A percentile compares a stretch with the other conserved stretches of the same genome.
Evolutionary conservation across 2,797 vertebrate genomes (phyloP).

Genomic region (Tokudaia muenninki): DNA sequence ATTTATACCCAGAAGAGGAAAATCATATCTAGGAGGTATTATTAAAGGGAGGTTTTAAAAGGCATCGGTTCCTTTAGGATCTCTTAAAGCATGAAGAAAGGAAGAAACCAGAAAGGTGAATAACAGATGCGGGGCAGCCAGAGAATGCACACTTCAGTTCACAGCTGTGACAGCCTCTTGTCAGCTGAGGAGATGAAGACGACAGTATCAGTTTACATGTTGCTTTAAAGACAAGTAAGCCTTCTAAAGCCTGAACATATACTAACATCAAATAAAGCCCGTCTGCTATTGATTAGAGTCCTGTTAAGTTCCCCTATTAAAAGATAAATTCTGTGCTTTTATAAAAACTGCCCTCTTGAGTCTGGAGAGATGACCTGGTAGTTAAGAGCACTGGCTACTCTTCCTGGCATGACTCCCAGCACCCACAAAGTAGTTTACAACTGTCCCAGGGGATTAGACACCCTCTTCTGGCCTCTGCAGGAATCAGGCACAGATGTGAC

Average conservation of each 20-base stretch:
- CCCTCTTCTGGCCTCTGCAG: not conserved
- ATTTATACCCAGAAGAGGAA: not conserved
- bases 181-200: not conserved
- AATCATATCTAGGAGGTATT: not conserved
- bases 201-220: not conserved
- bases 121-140: not conserved
- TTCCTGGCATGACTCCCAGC: not conserved
- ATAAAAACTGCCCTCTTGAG: conserved; percentile 44
- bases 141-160: not conserved
- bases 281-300: not conserved
- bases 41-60: conserved; percentile 5
- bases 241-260: not conserved
- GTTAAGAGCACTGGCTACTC: not conserved
- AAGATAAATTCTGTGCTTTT: conserved; percentile 19
- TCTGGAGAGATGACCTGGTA: not conserved
- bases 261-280: conserved; percentile 7
- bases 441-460: not conserved
- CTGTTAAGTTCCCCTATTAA: conserved; percentile 30
- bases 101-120: conserved; percentile 37
- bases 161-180: not conserved
- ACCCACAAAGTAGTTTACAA: not conserved
- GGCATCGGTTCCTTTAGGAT: not conserved
- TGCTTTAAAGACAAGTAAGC: conserved; percentile 49
- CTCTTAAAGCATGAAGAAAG: conserved; percentile 6
- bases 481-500: not conserved